Base-by-base conservation (phyloP, 2,888 invertebrate genomes). In the Cylindroiulus punctatus region DNA sequence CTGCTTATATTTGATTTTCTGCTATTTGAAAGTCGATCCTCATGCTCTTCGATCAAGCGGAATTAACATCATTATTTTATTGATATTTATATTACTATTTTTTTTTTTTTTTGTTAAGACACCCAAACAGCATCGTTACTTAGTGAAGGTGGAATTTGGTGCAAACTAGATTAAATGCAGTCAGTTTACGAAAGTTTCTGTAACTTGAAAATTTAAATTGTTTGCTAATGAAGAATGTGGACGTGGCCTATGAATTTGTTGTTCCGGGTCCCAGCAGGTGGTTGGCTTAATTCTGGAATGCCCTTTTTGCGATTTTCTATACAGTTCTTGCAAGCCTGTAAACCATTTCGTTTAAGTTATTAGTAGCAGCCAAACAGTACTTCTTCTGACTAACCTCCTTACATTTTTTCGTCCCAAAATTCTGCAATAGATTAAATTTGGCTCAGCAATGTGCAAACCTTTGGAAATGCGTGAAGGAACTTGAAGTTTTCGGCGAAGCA, bases 111-210 rank as follows among this genome's bases (percentile, higher is more conserved):
- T 81, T 81, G 26, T 32, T n/a, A 32, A 81, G 12, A 57, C n/a
- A 57, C 57, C 81, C 40, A 19, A 81, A 42, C 42, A 44, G 84
- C 84, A 84, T 84, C 84, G 84, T 30, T 44, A 44, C 84, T 42
- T 40, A 22, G 84, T 84, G 84, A 84, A 84, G 84, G 84, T 84
- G 84, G 84, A 84, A 84, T 84, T 84, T 84, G 84, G 84, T 84
- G 26, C 26, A 40, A 81, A 81, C 81, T 81, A 81, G 81, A 81
- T 81, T 81, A 81, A 84, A 30, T 84, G 84, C 32, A 57, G 57
- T 85, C 85, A 85, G 85, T 85, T 85, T 47, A 32, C 47, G 30
- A 57, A 19, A 36, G 32, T 82, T 82, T 82, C 32, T 42, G 84
- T 84, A 26, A 42, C 42, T 40, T 42, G 44, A 84, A 84, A 52